Percentiles rank a stretch among this genome's conserved stretches.
Conservation (phyloP, 2,888 invertebrate genomes). For the Tachina fera region DNA sequence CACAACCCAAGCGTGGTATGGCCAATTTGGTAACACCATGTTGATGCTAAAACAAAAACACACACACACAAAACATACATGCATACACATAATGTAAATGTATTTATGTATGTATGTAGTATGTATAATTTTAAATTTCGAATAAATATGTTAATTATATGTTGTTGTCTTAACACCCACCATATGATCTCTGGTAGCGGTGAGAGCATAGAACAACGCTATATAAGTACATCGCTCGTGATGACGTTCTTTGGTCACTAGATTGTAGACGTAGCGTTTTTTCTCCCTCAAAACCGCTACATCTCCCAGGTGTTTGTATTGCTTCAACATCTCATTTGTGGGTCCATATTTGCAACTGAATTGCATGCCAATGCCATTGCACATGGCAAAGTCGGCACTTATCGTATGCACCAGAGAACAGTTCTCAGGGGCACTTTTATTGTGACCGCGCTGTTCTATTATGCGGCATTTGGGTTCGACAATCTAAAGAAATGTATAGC, state of each 20-base stretch:
- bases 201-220: slow-evolving; percentile 83
- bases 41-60: slow-evolving; percentile 75
- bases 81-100: slow-evolving; percentile 9
- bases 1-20: slow-evolving; percentile 87
- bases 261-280: slow-evolving; percentile 84
- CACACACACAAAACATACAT: slow-evolving; percentile 12
- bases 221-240: slow-evolving; percentile 84
- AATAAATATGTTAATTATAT: not conserved
- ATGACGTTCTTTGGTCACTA: slow-evolving; percentile 85
- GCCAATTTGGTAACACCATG: slow-evolving; percentile 85
- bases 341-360: slow-evolving; percentile 80
- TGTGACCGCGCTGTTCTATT: slow-evolving; percentile 83
- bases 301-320: slow-evolving; percentile 82
- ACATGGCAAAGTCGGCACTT: slow-evolving; percentile 85
- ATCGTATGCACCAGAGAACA: slow-evolving; percentile 85
- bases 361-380: slow-evolving; percentile 84
- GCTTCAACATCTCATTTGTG: slow-evolving; percentile 78
- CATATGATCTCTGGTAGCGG: slow-evolving; percentile 81
- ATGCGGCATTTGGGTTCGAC: slow-evolving; percentile 77
- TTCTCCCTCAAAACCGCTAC: slow-evolving; percentile 84
- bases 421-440: slow-evolving; percentile 83
- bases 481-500: slow-evolving; percentile 70
- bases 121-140: slow-evolving; percentile 5
- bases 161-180: slow-evolving; percentile 70
- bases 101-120: not conserved